A percentile compares a stretch with the other conserved stretches of the same genome.
Conservation (phyloP, 2,797 vertebrate genomes). For the Leptoclinus maculatus region DNA sequence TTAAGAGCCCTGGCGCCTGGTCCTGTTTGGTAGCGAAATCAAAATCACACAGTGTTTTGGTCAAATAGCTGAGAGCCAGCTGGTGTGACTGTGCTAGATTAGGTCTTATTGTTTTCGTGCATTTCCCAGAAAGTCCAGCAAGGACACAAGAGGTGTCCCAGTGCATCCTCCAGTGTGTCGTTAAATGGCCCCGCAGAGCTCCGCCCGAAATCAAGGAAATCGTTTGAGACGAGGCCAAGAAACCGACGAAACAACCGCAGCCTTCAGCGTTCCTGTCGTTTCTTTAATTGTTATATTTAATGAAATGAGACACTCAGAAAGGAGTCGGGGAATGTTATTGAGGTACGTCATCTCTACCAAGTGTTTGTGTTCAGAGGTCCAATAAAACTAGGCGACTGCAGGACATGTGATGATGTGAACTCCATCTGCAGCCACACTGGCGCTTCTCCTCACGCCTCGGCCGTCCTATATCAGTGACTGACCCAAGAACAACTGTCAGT, state of each 20-base stretch:
- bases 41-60: neutral
- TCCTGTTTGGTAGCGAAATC: neutral
- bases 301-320: neutral
- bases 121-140: neutral
- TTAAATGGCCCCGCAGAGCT: too few relatives aligned
- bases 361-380: neutral
- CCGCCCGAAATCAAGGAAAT: neutral
- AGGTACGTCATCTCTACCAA: too few relatives aligned
- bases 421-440: slow-evolving; percentile 35
- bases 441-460: neutral
- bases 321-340: neutral
- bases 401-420: too few relatives aligned
- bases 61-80: neutral
- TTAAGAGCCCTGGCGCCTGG: neutral
- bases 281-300: neutral
- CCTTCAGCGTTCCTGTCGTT: neutral
- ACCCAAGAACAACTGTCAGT: slow-evolving; percentile 19
- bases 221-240: neutral
- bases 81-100: slow-evolving; percentile 12
- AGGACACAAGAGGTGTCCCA: neutral
- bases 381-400: neutral
- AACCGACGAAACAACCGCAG: neutral
- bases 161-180: neutral
- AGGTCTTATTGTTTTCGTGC: neutral
- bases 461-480: neutral